phyloP scores from a whole-genome alignment of 1,140 invertebrate genomes.

The Monochamus saltuarius region DNA sequence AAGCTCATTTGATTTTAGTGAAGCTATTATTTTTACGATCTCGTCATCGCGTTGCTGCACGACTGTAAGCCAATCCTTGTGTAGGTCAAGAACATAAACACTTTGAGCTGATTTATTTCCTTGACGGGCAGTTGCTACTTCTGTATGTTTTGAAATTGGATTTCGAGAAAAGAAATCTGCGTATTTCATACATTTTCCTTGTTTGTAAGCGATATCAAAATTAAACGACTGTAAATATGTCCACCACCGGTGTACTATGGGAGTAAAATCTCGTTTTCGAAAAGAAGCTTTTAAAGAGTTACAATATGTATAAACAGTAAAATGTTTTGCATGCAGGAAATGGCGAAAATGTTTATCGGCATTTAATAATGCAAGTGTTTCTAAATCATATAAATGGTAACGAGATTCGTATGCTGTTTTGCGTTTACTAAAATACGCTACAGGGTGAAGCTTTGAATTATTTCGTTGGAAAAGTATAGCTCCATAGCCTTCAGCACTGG shows the following conservation, averaged over 20 bases:
- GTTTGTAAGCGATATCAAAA: too few species aligned
- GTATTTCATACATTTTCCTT: conserved; percentile 40
- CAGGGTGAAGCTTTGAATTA: not conserved
- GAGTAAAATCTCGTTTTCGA: conserved; percentile 45
- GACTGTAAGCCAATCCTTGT: conserved; percentile 23
- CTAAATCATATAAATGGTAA: not conserved
- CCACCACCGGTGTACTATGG: conserved; percentile 48
- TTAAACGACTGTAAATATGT: conserved; percentile 42
- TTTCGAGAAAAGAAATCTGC: conserved; percentile 39
- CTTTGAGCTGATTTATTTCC: not conserved
- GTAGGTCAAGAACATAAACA: conserved; percentile 13
- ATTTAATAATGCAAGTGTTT: not conserved
- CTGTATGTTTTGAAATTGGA: conserved; percentile 12
- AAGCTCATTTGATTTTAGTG: conserved; percentile 7
- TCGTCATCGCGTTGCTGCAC: conserved; percentile 26
- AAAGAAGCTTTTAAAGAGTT: conserved; percentile 43
- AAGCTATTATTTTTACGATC: conserved; percentile 15
- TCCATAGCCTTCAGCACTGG: not conserved
- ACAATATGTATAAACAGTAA: conserved; percentile 44
- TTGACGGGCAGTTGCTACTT: not conserved
- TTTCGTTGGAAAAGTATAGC: not conserved
- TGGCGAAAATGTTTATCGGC: conserved; percentile 16
- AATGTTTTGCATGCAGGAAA: conserved; percentile 20
- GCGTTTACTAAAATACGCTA: not conserved
- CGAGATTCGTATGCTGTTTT: not conserved